phyloP scores from a whole-genome alignment of 2,888 invertebrate genomes.

The Rhyacophila evoluta region DNA sequence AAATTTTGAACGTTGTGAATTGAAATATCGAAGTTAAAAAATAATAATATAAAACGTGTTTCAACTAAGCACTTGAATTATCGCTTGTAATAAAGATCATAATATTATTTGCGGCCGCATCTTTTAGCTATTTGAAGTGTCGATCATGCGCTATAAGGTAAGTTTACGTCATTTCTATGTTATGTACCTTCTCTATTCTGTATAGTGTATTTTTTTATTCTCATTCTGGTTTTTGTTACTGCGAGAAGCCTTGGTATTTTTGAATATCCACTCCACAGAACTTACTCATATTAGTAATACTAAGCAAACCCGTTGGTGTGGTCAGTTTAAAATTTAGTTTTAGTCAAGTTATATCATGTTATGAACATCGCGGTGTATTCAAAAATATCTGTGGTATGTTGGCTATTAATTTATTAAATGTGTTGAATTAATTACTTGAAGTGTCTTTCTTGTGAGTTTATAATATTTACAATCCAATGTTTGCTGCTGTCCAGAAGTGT shows the following conservation, averaged over 20 bases:
- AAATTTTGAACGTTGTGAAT: not conserved
- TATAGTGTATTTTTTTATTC: not conserved
- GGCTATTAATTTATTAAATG: not conserved
- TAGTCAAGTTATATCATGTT: not conserved
- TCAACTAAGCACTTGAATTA: not conserved
- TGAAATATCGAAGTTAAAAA: not conserved
- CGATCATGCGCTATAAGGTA: slow-evolving; percentile 22
- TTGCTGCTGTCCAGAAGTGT: too few species aligned
- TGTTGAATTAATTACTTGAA: too few species aligned
- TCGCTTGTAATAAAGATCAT: not conserved
- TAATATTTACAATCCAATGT: too few species aligned
- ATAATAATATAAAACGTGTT: not conserved
- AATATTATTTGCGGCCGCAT: not conserved
- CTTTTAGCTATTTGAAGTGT: not conserved
- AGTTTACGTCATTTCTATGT: slow-evolving; percentile 13
- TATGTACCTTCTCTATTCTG: not conserved
- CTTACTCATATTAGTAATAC: not conserved
- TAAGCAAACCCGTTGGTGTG: not conserved
- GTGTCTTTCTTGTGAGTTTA: too few species aligned
- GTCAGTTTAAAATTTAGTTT: not conserved
- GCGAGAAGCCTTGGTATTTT: slow-evolving; percentile 3
- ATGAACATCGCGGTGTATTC: not conserved
- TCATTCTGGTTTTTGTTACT: slow-evolving; percentile 9
- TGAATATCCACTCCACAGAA: not conserved
- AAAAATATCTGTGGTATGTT: not conserved